A percentile compares a stretch with the other conserved stretches of the same genome.
phyloP scores from a whole-genome alignment of 2,113 vertebrate species.

The Pholis gunnellus region DNA sequence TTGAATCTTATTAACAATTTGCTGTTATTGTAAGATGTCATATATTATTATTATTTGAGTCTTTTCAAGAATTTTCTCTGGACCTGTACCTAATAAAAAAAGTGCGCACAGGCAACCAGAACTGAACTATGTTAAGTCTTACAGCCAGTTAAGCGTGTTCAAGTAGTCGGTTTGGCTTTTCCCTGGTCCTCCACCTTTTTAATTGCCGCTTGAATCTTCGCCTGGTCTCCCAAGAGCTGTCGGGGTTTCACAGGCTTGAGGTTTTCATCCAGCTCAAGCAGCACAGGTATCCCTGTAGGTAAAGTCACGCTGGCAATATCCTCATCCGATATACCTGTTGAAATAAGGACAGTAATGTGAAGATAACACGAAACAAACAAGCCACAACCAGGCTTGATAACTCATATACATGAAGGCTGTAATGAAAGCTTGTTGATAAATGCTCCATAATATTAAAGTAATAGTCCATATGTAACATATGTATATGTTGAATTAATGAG shows the following conservation, averaged over 20 bases:
- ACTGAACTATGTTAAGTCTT: neutral
- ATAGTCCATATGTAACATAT: slow-evolving; percentile 7
- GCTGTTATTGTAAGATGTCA: slow-evolving; percentile 13
- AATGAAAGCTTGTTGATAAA: neutral
- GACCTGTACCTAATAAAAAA: slow-evolving; percentile 22
- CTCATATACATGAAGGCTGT: neutral
- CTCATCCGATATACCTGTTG: slow-evolving; percentile 91
- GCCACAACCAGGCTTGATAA: neutral
- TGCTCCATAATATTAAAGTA: slow-evolving; percentile 31
- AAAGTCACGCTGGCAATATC: slow-evolving; percentile 93
- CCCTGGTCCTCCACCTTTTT: slow-evolving; percentile 98
- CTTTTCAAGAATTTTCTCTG: neutral
- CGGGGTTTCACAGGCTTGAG: slow-evolving; percentile 89
- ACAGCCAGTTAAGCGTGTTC: slow-evolving; percentile 37
- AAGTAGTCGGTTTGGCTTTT: slow-evolving; percentile 84
- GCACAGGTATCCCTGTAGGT: slow-evolving; percentile 93
- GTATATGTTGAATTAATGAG: slow-evolving; percentile 14
- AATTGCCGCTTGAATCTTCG: slow-evolving; percentile 94
- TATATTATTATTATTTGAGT: slow-evolving; percentile 12
- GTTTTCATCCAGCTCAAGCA: slow-evolving; percentile 93
- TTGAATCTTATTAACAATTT: slow-evolving; percentile 7
- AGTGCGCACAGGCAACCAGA: slow-evolving; percentile 10
- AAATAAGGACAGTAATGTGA: slow-evolving; percentile 30
- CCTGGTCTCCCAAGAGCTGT: slow-evolving; percentile 93
- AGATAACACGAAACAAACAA: neutral